These are phyloP conservation scores for Serripes groenlandicus DNA, from an alignment of 2,888 invertebrate species.

Conservation along the genomic window DNA sequence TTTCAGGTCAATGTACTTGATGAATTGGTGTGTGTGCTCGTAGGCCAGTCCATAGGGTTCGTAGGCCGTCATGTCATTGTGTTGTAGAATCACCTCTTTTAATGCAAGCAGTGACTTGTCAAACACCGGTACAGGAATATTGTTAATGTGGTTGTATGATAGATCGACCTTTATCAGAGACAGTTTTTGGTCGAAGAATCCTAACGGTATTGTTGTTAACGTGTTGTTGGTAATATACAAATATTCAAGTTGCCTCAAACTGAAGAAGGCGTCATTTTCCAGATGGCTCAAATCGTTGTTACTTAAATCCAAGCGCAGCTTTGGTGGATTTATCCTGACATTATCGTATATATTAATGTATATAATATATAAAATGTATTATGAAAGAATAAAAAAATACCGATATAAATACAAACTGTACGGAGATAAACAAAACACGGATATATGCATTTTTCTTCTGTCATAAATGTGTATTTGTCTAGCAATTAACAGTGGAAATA, in stretches of 20 bases:
- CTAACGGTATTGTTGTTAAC: conserved; percentile 25
- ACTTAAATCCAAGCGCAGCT: too few species aligned
- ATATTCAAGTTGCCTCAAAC: conserved; percentile 11
- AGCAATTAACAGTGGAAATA: too few species aligned
- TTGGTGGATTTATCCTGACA: too few species aligned
- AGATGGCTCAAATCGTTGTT: conserved; percentile 26
- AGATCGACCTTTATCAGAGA: conserved; percentile 23
- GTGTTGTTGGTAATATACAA: conserved; percentile 34
- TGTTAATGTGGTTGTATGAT: conserved; percentile 30
- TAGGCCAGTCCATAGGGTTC: conserved; percentile 39
- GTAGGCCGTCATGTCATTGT: conserved; percentile 31
- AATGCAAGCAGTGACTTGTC: conserved; percentile 15
- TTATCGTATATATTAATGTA: too few species aligned
- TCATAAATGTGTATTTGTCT: too few species aligned
- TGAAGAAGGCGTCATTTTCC: neutral
- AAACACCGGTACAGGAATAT: conserved; percentile 45
- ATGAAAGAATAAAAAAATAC: too few species aligned
- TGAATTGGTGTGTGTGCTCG: neutral
- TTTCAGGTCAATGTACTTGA: conserved; percentile 24
- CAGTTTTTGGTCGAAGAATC: conserved; percentile 33
- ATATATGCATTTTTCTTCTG: too few species aligned
- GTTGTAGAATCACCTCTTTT: conserved; percentile 8
- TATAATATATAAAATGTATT: too few species aligned
- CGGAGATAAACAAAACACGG: too few species aligned
- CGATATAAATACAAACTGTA: too few species aligned